phyloP scores from a whole-genome alignment of 1,140 invertebrate genomes.

The Danaus melanippus region DNA sequence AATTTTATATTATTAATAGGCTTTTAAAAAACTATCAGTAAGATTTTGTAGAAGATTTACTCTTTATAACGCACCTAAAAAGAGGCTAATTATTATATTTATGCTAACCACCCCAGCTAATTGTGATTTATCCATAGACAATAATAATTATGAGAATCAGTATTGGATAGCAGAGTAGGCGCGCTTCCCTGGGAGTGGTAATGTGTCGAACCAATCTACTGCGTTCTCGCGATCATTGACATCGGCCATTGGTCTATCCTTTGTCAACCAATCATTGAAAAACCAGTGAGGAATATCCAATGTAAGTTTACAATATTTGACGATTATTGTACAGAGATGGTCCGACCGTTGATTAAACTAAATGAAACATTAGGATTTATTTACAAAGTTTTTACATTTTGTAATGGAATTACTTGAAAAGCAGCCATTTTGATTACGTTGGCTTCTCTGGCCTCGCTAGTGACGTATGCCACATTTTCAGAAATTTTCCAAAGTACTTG shows the following conservation, averaged over 20 bases:
- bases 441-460: slow-evolving; percentile 40
- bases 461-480: slow-evolving; percentile 47
- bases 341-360: slow-evolving; percentile 27
- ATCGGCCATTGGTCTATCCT: slow-evolving; percentile 71
- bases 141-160: slow-evolving; percentile 54
- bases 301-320: slow-evolving; percentile 67
- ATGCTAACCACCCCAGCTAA: too few relatives aligned
- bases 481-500: slow-evolving; percentile 12
- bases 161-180: slow-evolving; percentile 48
- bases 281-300: slow-evolving; percentile 67
- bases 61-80: too few relatives aligned
- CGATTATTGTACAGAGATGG: slow-evolving; percentile 43
- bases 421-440: slow-evolving; percentile 69
- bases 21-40: too few relatives aligned
- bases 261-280: slow-evolving; percentile 73
- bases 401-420: slow-evolving; percentile 47
- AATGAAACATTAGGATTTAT: slow-evolving; percentile 30
- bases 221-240: slow-evolving; percentile 66
- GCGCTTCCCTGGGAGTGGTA: slow-evolving; percentile 69
- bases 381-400: slow-evolving; percentile 29
- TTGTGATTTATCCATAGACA: slow-evolving; percentile 38
- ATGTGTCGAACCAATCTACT: slow-evolving; percentile 70
- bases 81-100: too few relatives aligned
- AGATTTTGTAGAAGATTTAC: too few relatives aligned
- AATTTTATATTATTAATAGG: too few relatives aligned